phyloP scores from a whole-genome alignment of 2,113 vertebrate species.

The Nothocercus nigrocapillus region DNA sequence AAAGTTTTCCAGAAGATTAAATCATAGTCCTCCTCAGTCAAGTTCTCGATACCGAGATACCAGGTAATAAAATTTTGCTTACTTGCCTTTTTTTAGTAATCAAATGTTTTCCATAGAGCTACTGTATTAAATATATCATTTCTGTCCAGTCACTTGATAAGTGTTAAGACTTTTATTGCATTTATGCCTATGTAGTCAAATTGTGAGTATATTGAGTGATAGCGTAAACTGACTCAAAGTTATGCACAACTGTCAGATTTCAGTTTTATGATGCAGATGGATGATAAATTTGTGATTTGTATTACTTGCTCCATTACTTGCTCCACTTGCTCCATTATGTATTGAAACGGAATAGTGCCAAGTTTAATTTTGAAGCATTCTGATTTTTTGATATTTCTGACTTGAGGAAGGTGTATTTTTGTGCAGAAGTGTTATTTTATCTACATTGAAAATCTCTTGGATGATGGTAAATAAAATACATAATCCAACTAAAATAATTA shows the following conservation, averaged over 20 bases:
- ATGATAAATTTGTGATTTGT: neutral
- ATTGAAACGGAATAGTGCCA: neutral
- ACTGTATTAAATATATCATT: neutral
- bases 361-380: neutral
- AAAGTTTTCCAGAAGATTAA: constrained; percentile 92
- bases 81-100: neutral
- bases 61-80: constrained; percentile 77
- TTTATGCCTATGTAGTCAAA: neutral
- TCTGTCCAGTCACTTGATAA: neutral
- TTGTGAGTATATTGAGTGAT: rapidly evolving
- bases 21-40: constrained; percentile 91
- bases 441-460: neutral
- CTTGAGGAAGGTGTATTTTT: neutral
- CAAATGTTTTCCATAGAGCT: neutral
- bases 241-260: neutral
- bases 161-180: neutral
- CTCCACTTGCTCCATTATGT: neutral
- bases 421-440: neutral
- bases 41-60: constrained; percentile 93
- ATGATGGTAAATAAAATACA: neutral
- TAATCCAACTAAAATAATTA: neutral
- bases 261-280: neutral
- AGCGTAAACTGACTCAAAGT: neutral
- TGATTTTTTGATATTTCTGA: neutral
- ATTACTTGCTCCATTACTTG: too few relatives aligned